These are phyloP conservation scores for Aphelenchoides besseyi DNA, from an alignment of 1,140 invertebrate species.

Conservation along the genomic window DNA sequence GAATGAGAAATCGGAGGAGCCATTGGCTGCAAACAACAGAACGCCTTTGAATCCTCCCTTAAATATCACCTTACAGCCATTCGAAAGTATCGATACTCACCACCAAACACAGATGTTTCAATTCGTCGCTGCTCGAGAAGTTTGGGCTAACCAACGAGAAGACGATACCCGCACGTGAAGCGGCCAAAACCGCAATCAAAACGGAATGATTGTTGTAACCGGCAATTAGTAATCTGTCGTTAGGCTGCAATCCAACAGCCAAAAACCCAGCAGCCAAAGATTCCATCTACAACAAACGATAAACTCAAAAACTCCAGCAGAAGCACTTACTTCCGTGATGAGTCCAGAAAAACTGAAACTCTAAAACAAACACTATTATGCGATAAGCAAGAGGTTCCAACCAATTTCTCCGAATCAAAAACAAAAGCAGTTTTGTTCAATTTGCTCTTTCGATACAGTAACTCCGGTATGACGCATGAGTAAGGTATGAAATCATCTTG, in stretches of 20 bases:
- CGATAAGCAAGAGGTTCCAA: too few species aligned
- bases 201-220: slow-evolving; percentile 54
- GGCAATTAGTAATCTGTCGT: slow-evolving; percentile 52
- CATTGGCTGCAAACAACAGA: slow-evolving; percentile 43
- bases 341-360: slow-evolving; percentile 45
- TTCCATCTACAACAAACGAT: slow-evolving; percentile 48
- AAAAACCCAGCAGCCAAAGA: slow-evolving; percentile 55
- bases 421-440: slow-evolving; percentile 51
- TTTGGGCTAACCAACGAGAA: slow-evolving; percentile 58
- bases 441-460: slow-evolving; percentile 41
- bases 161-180: slow-evolving; percentile 51
- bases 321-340: slow-evolving; percentile 37
- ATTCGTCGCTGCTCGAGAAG: slow-evolving; percentile 42
- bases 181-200: slow-evolving; percentile 49
- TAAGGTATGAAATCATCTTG: slow-evolving; percentile 47
- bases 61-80: background rate
- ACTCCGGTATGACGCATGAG: slow-evolving; percentile 45
- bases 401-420: slow-evolving; percentile 56
- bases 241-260: slow-evolving; percentile 41
- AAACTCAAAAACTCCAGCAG: background rate
- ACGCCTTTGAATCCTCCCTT: slow-evolving; percentile 53
- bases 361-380: slow-evolving; percentile 7
- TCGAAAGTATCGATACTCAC: slow-evolving; percentile 27
- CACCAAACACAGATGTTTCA: slow-evolving; percentile 44
- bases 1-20: slow-evolving; percentile 44